Percentiles rank a stretch among this genome's conserved stretches.
phyloP scores from a whole-genome alignment of 2,888 invertebrate genomes.

The Microctonus aethiopoides region DNA sequence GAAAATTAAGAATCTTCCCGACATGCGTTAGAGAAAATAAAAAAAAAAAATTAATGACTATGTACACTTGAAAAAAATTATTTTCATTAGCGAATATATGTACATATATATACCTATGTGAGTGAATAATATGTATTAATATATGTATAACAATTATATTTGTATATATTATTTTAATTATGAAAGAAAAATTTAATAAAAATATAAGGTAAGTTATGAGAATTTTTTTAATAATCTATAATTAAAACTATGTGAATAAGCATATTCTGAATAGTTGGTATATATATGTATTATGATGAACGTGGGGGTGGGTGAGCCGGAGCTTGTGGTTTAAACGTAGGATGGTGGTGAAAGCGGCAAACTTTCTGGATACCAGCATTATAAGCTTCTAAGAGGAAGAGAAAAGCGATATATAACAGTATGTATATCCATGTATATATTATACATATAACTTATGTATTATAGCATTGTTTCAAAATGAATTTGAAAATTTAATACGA shows the following conservation, averaged over 20 bases:
- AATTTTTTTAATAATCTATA: not conserved
- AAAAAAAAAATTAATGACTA: not conserved
- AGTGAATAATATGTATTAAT: too few relatives aligned
- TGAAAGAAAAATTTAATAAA: too few relatives aligned
- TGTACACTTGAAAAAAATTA: too few relatives aligned
- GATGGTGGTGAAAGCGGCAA: not conserved
- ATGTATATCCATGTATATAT: not conserved
- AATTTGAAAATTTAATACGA: too few relatives aligned
- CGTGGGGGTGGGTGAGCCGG: slow-evolving; percentile 46
- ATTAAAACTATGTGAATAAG: slow-evolving; percentile 51
- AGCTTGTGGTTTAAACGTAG: slow-evolving; percentile 57
- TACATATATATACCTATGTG: too few relatives aligned
- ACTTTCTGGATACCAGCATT: not conserved
- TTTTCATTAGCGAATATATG: too few relatives aligned
- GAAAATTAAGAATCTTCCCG: slow-evolving; percentile 18
- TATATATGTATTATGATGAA: slow-evolving; percentile 38
- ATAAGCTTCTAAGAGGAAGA: not conserved
- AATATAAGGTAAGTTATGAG: not conserved
- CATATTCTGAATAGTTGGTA: slow-evolving; percentile 62
- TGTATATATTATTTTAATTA: too few relatives aligned
- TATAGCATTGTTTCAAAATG: not conserved
- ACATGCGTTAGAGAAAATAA: not conserved
- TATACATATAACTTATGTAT: not conserved
- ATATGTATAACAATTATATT: too few relatives aligned
- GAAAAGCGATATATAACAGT: too few relatives aligned